A percentile compares a stretch with the other conserved stretches of the same genome.
Evolutionary conservation across 2,888 invertebrate genomes (phyloP).

Genomic region (Zelleria hepariella): DNA sequence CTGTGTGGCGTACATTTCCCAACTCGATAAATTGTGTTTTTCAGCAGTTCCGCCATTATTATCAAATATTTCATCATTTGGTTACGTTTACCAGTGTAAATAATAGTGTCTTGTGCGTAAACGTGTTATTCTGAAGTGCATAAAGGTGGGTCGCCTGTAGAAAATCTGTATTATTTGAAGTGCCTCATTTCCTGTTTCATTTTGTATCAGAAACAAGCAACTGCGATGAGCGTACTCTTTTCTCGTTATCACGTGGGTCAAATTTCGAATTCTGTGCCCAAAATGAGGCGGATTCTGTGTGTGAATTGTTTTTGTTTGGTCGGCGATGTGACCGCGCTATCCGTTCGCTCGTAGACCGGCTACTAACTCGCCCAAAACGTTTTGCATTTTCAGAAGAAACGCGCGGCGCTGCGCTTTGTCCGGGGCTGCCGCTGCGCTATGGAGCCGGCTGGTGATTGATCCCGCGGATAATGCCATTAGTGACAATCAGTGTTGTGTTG

Average conservation of each 20-base stretch:
- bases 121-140: background rate
- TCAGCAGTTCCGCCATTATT: constrained; percentile 66
- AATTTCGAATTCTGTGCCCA: constrained; percentile 50
- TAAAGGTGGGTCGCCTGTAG: background rate
- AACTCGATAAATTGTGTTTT: constrained; percentile 51
- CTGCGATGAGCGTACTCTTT: constrained; percentile 56
- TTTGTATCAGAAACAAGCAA: constrained; percentile 53
- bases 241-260: constrained; percentile 70
- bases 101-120: background rate
- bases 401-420: constrained; percentile 40
- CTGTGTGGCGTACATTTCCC: constrained; percentile 42
- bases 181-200: constrained; percentile 67
- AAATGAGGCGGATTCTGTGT: constrained; percentile 22
- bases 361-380: constrained; percentile 47
- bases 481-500: background rate
- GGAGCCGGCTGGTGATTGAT: constrained; percentile 58
- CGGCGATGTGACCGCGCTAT: constrained; percentile 19
- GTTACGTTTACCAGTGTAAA: constrained; percentile 13
- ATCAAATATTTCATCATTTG: constrained; percentile 36
- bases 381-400: constrained; percentile 56
- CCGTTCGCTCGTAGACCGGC: constrained; percentile 43
- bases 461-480: constrained; percentile 25
- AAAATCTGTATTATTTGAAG: constrained; percentile 28
- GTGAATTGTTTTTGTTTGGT: constrained; percentile 17
- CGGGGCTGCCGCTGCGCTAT: constrained; percentile 32